Conservation (phyloP, 2,797 vertebrate genomes). For the Enteromius paludinosus region DNA sequence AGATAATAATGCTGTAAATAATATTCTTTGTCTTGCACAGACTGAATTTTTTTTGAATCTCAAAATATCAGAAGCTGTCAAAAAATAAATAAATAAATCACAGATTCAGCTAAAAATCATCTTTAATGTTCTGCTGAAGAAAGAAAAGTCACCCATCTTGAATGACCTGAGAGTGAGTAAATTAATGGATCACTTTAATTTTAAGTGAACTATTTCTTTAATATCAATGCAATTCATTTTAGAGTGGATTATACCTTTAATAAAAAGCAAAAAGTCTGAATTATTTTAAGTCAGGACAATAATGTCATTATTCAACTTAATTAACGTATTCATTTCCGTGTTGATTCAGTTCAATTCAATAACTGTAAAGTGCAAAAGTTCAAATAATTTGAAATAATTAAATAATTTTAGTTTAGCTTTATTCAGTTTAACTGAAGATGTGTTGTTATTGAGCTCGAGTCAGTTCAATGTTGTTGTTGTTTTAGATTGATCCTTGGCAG, state of each 20-base stretch:
- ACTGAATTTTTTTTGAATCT: neutral
- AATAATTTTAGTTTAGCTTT: neutral
- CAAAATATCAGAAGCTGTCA: neutral
- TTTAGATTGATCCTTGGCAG: no score
- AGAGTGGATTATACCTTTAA: neutral
- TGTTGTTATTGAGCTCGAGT: neutral
- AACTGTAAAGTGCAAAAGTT: neutral
- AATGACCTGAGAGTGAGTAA: neutral
- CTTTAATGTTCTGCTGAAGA: neutral
- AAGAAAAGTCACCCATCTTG: neutral
- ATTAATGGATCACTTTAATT: neutral
- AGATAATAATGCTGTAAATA: neutral
- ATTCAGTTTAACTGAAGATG: neutral
- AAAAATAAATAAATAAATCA: neutral
- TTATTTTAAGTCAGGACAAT: neutral
- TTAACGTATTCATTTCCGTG: neutral
- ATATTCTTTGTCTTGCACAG: neutral
- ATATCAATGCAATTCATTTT: neutral
- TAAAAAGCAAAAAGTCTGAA: neutral
- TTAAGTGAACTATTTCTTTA: neutral
- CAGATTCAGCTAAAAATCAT: neutral
- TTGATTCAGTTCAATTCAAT: neutral
- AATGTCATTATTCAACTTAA: neutral
- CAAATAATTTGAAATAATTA: no score
- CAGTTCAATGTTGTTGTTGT: neutral